phyloP scores from a whole-genome alignment of 2,797 vertebrate genomes.

The Neopelma chrysocephalum region DNA sequence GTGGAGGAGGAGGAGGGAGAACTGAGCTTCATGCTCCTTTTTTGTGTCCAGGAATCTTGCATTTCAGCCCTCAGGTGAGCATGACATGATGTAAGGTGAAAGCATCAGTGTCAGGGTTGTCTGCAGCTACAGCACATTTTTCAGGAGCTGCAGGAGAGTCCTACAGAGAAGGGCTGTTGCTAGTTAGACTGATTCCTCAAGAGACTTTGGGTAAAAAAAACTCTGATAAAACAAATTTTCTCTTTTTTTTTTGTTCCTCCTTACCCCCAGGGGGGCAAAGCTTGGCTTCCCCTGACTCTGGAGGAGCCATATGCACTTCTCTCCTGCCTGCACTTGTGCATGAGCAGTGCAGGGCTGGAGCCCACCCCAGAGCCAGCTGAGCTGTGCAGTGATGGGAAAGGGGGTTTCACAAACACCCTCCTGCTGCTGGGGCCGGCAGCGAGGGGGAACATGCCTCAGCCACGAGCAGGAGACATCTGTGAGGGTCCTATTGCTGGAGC shows the following conservation, averaged over 20 bases:
- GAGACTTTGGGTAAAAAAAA: background rate
- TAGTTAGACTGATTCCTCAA: background rate
- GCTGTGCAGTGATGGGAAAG: accelerated
- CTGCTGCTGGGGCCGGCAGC: background rate
- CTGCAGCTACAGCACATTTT: accelerated
- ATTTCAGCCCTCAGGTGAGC: background rate
- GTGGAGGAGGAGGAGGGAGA: background rate
- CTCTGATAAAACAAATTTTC: background rate
- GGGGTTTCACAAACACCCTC: background rate
- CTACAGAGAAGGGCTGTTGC: background rate
- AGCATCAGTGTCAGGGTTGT: background rate
- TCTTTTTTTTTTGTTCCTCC: background rate
- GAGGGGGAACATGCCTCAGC: accelerated
- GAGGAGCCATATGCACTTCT: background rate
- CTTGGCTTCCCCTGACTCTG: background rate
- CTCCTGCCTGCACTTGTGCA: background rate
- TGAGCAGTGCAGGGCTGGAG: background rate
- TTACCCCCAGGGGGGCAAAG: accelerated
- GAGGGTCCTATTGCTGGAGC: background rate
- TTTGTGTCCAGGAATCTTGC: background rate
- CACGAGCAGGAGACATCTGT: accelerated
- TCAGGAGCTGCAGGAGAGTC: background rate
- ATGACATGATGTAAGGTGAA: background rate
- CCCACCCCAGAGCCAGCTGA: background rate
- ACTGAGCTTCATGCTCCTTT: background rate